Evolutionary conservation across 2,113 vertebrate species (phyloP), one percentile per base, ranked within the genome.

Genomic region (Silurus asotus): DNA sequence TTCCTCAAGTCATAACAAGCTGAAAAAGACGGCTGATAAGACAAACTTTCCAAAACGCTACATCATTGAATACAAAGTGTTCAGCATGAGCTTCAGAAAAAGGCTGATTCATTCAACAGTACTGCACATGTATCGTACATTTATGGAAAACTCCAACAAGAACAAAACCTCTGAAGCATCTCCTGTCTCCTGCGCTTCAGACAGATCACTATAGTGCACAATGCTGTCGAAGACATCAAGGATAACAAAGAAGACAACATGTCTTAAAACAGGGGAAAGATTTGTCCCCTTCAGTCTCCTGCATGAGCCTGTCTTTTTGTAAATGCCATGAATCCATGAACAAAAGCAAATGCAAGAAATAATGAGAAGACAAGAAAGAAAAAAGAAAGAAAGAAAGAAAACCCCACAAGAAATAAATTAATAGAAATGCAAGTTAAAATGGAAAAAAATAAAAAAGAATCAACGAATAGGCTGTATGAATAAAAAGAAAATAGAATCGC

Each of bases 221-320:
- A 37, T 37, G 2, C 64, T 74, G 53, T 64, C 82, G 20, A 61
- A 20, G 64, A 67, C n/a, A 58, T 69, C 81, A 69, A 84, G 90
- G 88, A 85, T 72, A 23, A 94, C 92, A 94, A 95, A 94, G 88
- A 82, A 92, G 88, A 90, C 90, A 88, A 65, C 80, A 51, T 14
- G 48, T 53, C 13, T 65, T 65, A 65, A 64, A 62, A 67, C 90
- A 93, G 94, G 93, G 37, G 37, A 37, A 95, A 94, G 94, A 91
- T 49, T 74, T 87, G 76, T 91, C 90, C 91, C 82, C 90, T 89
- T 92, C 86, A 62, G 62, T 90, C 84, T 82, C 81, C 78, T 85
- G 89, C 51, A 89, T 92, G 90, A 37, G 90, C 92, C 85, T 19
- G 87, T 90, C 88, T 92, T 53, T n/a, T 75, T 53, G 72, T 5